Conservation (phyloP, 1,140 invertebrate genomes). For the Periplaneta americana region DNA sequence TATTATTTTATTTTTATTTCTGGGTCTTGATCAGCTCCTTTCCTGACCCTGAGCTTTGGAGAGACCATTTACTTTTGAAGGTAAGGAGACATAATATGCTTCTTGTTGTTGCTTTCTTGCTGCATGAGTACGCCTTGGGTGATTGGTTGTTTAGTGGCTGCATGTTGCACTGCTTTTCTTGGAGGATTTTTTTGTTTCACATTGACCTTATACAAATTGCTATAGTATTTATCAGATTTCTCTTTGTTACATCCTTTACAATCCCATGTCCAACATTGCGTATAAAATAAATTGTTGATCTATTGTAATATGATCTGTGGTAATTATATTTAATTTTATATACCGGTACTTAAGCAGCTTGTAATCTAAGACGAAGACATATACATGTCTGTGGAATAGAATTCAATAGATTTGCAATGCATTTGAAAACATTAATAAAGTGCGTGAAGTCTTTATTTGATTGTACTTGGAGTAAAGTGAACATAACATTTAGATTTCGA, state of each 20-base stretch:
- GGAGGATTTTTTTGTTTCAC: neutral
- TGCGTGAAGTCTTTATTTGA: too few relatives aligned
- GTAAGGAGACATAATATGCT: conserved; percentile 35
- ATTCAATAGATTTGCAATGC: too few relatives aligned
- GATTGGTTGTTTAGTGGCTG: neutral
- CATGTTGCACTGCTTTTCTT: neutral
- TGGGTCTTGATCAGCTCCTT: conserved; percentile 48
- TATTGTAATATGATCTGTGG: neutral
- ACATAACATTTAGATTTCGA: too few relatives aligned
- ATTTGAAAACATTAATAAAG: too few relatives aligned
- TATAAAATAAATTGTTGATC: neutral
- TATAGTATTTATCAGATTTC: neutral
- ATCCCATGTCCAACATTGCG: neutral
- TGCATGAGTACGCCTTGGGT: neutral
- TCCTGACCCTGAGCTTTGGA: conserved; percentile 48
- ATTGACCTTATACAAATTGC: neutral
- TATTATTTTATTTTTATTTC: conserved; percentile 50
- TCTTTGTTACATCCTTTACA: neutral
- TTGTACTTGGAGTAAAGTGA: too few relatives aligned
- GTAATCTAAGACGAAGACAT: too few relatives aligned
- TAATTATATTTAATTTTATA: too few relatives aligned
- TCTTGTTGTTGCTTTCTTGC: neutral
- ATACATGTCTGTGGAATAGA: too few relatives aligned
- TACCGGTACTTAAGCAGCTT: too few relatives aligned
- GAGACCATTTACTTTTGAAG: conserved; percentile 51